phyloP scores from a whole-genome alignment of 2,113 vertebrate genomes.

The Anoplopoma fimbria region DNA sequence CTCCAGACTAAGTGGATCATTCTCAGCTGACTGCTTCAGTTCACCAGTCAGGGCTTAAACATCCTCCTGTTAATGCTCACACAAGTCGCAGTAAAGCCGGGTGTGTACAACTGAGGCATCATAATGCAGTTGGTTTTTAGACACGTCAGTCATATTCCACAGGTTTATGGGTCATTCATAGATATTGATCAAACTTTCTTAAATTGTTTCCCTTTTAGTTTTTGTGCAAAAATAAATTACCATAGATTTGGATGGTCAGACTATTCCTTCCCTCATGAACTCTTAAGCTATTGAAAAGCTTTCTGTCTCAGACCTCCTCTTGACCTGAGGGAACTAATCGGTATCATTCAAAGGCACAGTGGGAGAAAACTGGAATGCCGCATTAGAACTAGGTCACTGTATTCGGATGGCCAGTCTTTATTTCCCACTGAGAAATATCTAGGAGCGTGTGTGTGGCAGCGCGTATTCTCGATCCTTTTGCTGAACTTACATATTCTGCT shows the following conservation, averaged over 20 bases:
- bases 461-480: slow-evolving; percentile 26
- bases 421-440: slow-evolving; percentile 43
- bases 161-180: background rate
- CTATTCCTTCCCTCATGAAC: background rate
- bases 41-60: slow-evolving; percentile 47
- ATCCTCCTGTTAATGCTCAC: slow-evolving; percentile 16
- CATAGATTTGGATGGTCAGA: background rate
- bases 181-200: background rate
- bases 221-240: background rate
- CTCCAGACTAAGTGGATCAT: slow-evolving; percentile 70
- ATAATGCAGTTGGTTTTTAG: background rate
- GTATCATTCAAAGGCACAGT: slow-evolving; percentile 60
- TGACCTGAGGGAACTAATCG: slow-evolving; percentile 58
- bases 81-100: background rate
- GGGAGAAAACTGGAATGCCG: slow-evolving; percentile 59
- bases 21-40: slow-evolving; percentile 60
- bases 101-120: background rate
- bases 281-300: slow-evolving; percentile 13
- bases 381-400: slow-evolving; percentile 66
- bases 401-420: slow-evolving; percentile 45
- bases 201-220: background rate
- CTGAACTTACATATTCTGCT: background rate
- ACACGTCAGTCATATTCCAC: background rate
- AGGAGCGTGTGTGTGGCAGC: slow-evolving; percentile 5
- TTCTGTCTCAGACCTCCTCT: slow-evolving; percentile 12